Percentiles rank a stretch among this genome's conserved stretches.
phyloP scores from a whole-genome alignment of 2,113 vertebrate species.

The Cebidichthys violaceus region DNA sequence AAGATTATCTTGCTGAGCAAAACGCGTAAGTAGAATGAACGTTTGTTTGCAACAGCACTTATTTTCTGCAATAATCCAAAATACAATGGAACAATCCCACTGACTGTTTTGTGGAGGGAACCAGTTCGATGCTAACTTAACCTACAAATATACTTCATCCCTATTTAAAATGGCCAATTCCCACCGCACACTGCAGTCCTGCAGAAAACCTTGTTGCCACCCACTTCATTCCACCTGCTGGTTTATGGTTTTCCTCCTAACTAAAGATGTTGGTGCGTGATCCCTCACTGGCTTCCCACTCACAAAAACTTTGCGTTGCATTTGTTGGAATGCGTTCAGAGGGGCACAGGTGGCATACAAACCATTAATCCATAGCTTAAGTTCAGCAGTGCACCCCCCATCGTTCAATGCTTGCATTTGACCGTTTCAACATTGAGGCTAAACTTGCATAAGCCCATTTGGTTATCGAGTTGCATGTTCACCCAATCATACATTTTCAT shows the following conservation, averaged over 20 bases:
- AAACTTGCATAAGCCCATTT: neutral
- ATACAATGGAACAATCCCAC: neutral
- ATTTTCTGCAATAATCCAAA: neutral
- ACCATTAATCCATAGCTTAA: no score
- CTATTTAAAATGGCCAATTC: neutral
- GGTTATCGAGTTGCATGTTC: no score
- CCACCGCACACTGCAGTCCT: neutral
- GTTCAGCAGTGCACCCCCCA: no score
- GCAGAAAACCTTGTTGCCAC: neutral
- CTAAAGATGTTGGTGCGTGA: neutral
- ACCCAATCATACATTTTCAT: neutral
- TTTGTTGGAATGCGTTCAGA: neutral
- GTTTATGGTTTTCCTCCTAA: neutral
- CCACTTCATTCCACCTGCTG: neutral
- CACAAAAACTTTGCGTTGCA: neutral
- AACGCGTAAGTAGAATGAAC: neutral
- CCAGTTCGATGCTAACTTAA: neutral
- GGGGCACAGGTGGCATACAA: neutral
- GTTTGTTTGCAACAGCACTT: neutral
- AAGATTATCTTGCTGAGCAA: neutral
- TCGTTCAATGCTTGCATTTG: neutral
- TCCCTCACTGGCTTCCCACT: neutral
- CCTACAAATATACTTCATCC: neutral
- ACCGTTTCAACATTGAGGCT: neutral
- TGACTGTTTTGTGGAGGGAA: neutral